These are phyloP conservation scores for Catagonus wagneri DNA, from an alignment of 2,113 vertebrate genomes.

Conservation along the genomic window DNA sequence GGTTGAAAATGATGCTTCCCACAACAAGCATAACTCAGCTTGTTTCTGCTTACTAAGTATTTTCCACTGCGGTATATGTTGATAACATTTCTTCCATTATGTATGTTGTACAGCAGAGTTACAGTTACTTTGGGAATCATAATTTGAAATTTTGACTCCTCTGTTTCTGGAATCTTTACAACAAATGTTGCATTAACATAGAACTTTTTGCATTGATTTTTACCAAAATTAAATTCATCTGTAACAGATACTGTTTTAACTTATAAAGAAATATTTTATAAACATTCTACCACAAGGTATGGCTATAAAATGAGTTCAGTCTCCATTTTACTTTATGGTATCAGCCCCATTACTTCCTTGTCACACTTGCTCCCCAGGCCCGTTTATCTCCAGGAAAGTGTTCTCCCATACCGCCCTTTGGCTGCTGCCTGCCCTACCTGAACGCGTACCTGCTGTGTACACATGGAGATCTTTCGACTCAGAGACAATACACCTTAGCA, in stretches of 20 bases:
- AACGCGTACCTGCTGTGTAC: background rate
- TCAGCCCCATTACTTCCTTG: background rate
- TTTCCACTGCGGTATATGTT: conserved; percentile 21
- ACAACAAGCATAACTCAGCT: conserved; percentile 73
- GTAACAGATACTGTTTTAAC: conserved; percentile 56
- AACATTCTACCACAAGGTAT: background rate
- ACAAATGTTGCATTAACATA: conserved; percentile 70
- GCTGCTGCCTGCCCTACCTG: background rate
- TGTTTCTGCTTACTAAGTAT: conserved; percentile 69
- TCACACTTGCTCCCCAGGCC: background rate
- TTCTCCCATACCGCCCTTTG: background rate
- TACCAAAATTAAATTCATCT: conserved; percentile 63
- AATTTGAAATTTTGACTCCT: conserved; percentile 71
- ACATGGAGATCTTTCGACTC: background rate
- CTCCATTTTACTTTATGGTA: background rate
- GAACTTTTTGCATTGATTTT: conserved; percentile 49
- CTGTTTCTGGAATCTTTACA: conserved; percentile 69
- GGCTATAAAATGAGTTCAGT: background rate
- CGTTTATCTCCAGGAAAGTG: background rate
- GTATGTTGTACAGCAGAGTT: conserved; percentile 68
- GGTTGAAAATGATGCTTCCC: conserved; percentile 73
- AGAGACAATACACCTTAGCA: background rate
- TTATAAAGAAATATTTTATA: conserved; percentile 65
- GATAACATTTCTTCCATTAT: conserved; percentile 66
- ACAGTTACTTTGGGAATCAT: conserved; percentile 77